Base-by-base conservation (phyloP, 2,797 vertebrate species). In the Sparus aurata region DNA sequence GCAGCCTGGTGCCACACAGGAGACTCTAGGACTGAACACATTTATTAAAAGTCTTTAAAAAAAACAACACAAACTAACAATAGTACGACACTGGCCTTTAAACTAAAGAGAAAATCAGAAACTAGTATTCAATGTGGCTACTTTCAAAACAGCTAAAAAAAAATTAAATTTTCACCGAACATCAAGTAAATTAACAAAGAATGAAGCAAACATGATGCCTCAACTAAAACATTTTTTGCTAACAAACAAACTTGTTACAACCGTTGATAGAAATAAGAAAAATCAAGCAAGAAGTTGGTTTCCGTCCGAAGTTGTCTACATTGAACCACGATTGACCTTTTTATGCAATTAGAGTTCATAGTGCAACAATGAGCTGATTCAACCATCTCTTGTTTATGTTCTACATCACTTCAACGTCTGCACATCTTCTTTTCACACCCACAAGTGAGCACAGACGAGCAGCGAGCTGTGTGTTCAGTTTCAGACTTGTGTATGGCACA, bases 11-110 rank as follows among this genome's bases (percentile, higher is more conserved):
- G 72, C 46, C 54, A 87, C 49, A 25, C 58, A 74, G 50, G 64
- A 89, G 63, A 82, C 75, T 41, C 34, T 23, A n/a, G 25, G 77
- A 77, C 60, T 16, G 55, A 83, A 84, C 73, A 87, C 75, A n/a
- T 93, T 94, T 93, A 94, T 93, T 93, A 79, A 62, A 80, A 85
- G 30, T 75, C 25, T 77, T 80, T 30, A 13, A 70, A 58, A 72
- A 87, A 47, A 47, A 17, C 46, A 49, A 73, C 64, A 87, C 50
- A 81, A 47, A 75, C 54, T 11, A 73, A 9, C 23, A 23, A 83
- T 67, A 49, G 64, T 58, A 71, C 54, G 45, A 82, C 75, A 82
- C 45, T n/a, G 57, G 57, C 62, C 22, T 73, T 72, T 4, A 73
- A 70, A 62, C 17, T 55, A 61, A 80, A 75, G 64, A 62, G 1